Conservation (phyloP, 2,113 vertebrate genomes). For the Platysternon megacephalum region DNA sequence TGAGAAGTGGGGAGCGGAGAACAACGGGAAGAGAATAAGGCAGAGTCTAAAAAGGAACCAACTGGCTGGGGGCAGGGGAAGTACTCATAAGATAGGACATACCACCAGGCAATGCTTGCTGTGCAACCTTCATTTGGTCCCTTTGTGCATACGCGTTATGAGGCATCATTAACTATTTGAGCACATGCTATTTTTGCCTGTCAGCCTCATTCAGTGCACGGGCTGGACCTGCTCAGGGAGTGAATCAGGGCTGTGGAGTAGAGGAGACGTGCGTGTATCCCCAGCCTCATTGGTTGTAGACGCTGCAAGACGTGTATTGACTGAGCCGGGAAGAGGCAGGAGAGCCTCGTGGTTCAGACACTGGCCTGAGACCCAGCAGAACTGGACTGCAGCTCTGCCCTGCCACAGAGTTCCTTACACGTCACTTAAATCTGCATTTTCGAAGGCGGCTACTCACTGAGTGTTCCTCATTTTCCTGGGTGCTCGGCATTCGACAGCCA, state of each 20-base stretch:
- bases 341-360: background rate
- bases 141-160: background rate
- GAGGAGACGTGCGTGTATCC: background rate
- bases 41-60: background rate
- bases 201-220: background rate
- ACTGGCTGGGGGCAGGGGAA: background rate
- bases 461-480: background rate
- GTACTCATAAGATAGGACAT: rapidly evolving
- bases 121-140: background rate
- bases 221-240: background rate
- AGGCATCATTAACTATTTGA: background rate
- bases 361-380: background rate
- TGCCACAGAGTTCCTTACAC: background rate
- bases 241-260: background rate
- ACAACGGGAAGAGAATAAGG: background rate
- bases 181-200: rapidly evolving
- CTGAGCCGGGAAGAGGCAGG: background rate
- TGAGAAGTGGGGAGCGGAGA: background rate
- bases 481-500: rapidly evolving
- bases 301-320: background rate
- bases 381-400: background rate
- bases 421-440: background rate
- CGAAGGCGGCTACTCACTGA: background rate
- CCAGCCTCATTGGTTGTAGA: background rate
- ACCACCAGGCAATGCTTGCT: rapidly evolving